Conservation (phyloP, 2,113 vertebrate genomes). For the Cervus canadensis region DNA sequence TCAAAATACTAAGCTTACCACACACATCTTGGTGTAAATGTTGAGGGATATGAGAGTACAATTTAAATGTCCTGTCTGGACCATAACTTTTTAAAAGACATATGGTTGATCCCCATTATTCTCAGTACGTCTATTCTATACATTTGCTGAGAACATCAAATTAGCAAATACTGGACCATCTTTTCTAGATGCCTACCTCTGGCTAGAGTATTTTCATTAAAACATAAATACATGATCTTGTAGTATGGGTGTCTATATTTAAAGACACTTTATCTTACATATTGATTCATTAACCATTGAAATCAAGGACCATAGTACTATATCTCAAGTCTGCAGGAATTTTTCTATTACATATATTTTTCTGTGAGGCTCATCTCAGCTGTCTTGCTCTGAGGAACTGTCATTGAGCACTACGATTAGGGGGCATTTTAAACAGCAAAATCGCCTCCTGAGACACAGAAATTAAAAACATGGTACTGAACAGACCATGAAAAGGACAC, state of each 20-base stretch:
- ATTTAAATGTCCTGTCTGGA: background rate
- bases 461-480: background rate
- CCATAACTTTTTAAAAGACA: background rate
- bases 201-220: background rate
- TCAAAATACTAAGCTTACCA: background rate
- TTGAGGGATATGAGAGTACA: background rate
- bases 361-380: background rate
- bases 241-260: background rate
- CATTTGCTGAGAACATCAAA: background rate
- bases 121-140: background rate
- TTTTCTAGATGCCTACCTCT: background rate
- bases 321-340: background rate
- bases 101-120: background rate
- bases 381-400: background rate
- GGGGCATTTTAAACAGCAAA: background rate
- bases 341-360: background rate
- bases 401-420: too few relatives aligned
- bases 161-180: background rate
- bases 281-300: background rate
- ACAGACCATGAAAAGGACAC: background rate
- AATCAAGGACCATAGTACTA: background rate
- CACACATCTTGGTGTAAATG: background rate
- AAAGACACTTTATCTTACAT: background rate
- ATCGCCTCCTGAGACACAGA: background rate
- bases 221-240: background rate